These are phyloP conservation scores for Enteromius unitaeniatus DNA, from an alignment of 2,797 vertebrate genomes.

Conservation along the genomic window DNA sequence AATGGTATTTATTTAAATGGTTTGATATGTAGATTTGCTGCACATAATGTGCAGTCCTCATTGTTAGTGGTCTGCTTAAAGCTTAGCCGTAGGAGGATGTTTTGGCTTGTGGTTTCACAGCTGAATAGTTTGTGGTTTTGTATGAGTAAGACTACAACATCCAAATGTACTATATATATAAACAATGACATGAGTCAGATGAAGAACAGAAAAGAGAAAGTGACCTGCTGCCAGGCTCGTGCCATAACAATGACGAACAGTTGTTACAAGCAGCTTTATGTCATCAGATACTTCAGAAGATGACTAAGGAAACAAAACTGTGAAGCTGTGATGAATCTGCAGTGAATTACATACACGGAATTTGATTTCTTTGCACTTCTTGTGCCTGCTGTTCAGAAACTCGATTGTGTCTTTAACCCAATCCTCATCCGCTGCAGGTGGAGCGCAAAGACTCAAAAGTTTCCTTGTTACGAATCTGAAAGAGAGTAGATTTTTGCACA, in stretches of 20 bases:
- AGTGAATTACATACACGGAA: constrained; percentile 33
- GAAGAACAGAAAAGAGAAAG: not conserved
- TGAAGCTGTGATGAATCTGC: not conserved
- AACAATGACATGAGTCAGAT: constrained; percentile 20
- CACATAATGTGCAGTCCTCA: not conserved
- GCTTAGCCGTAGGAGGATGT: not conserved
- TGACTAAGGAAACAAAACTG: not conserved
- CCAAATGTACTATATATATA: not conserved
- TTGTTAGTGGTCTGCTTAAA: not conserved
- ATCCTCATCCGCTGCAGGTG: not conserved
- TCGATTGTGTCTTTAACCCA: constrained; percentile 44
- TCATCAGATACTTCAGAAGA: not conserved
- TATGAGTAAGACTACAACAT: constrained; percentile 9
- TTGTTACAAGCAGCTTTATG: not conserved
- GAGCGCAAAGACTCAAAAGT: constrained; percentile 48
- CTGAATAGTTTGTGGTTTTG: constrained; percentile 23
- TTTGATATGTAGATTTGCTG: not conserved
- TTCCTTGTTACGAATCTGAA: constrained; percentile 59
- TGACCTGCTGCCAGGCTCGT: not conserved
- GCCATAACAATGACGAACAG: not conserved
- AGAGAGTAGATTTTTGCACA: not conserved
- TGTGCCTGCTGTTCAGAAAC: constrained; percentile 8
- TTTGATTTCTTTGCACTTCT: constrained; percentile 3
- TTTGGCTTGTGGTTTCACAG: constrained; percentile 46
- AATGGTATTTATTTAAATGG: not conserved